Percentiles rank a stretch among this genome's conserved stretches.
phyloP scores from a whole-genome alignment of 2,888 invertebrate species.

The Drosophila paranaensis region DNA sequence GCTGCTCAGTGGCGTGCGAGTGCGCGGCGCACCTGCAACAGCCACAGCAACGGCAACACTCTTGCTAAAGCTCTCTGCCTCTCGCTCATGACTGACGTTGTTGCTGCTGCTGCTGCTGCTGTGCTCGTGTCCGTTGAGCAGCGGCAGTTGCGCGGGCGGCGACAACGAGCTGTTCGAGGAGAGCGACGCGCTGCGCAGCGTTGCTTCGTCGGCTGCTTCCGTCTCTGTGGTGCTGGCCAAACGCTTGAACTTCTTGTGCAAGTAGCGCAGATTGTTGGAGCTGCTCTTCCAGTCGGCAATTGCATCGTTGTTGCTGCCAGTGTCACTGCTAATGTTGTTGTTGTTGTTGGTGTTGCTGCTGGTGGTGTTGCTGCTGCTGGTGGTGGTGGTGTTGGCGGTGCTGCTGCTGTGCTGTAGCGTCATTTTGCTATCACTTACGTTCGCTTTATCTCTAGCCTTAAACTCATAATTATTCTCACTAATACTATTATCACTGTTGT shows the following conservation, averaged over 20 bases:
- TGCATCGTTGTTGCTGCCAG: constrained; percentile 13
- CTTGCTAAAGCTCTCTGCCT: constrained; percentile 35
- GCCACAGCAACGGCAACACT: constrained; percentile 29
- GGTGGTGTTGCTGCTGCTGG: background rate
- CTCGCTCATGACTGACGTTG: constrained; percentile 30
- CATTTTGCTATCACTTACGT: constrained; percentile 80
- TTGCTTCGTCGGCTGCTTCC: constrained; percentile 35
- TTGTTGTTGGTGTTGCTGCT: constrained; percentile 4
- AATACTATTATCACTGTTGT: constrained; percentile 80
- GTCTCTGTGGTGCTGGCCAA: constrained; percentile 87
- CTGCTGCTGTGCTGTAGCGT: constrained; percentile 70
- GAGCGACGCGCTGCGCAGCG: constrained; percentile 74
- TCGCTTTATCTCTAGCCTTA: constrained; percentile 75
- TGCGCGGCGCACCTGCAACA: constrained; percentile 49
- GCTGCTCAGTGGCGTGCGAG: constrained; percentile 65
- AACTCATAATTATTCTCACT: constrained; percentile 79
- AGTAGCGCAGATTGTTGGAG: constrained; percentile 89
- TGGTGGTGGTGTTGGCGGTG: constrained; percentile 7
- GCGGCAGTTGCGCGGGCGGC: constrained; percentile 61
- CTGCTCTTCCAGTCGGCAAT: constrained; percentile 82
- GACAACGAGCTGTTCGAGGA: constrained; percentile 79
- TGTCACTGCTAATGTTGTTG: constrained; percentile 10
- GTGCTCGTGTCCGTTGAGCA: constrained; percentile 33
- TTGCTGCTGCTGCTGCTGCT: constrained; percentile 26
- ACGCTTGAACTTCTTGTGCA: constrained; percentile 97